phyloP scores from a whole-genome alignment of 2,888 invertebrate species.

The Brenthis daphne region DNA sequence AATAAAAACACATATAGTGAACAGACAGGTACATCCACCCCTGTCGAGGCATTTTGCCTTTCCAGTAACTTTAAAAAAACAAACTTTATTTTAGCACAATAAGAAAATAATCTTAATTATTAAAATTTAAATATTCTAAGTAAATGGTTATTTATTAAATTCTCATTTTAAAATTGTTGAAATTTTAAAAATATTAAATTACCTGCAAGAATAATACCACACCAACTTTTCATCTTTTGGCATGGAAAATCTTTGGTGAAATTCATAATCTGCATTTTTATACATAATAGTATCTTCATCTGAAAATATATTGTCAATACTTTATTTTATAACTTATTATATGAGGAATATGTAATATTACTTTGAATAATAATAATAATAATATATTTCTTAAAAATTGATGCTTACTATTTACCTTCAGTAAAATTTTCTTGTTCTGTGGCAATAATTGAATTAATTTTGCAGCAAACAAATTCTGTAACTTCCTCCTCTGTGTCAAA shows the following conservation, averaged over 20 bases:
- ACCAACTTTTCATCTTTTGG: slow-evolving; percentile 97
- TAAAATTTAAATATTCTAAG: neutral
- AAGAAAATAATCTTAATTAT: neutral
- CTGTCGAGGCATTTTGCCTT: slow-evolving; percentile 95
- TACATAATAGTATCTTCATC: slow-evolving; percentile 93
- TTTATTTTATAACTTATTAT: too few relatives aligned
- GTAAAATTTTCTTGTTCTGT: slow-evolving; percentile 85
- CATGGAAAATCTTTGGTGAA: slow-evolving; percentile 94
- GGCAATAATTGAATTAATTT: slow-evolving; percentile 96
- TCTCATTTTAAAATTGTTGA: too few relatives aligned
- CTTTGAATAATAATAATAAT: neutral
- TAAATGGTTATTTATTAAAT: neutral
- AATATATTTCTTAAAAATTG: neutral
- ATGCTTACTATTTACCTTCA: slow-evolving; percentile 64
- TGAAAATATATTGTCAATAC: slow-evolving; percentile 55
- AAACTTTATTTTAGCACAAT: neutral
- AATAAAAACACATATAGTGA: slow-evolving; percentile 97
- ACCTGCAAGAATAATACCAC: slow-evolving; percentile 97
- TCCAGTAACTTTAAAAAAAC: slow-evolving; percentile 90
- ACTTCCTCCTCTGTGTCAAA: slow-evolving; percentile 97
- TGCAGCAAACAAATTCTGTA: slow-evolving; percentile 96
- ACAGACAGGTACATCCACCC: slow-evolving; percentile 99
- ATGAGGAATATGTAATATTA: too few relatives aligned
- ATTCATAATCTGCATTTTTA: slow-evolving; percentile 90
- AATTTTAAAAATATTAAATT: slow-evolving; percentile 48